Conservation (phyloP, 1,140 invertebrate species). For the Calosoma granatense region DNA sequence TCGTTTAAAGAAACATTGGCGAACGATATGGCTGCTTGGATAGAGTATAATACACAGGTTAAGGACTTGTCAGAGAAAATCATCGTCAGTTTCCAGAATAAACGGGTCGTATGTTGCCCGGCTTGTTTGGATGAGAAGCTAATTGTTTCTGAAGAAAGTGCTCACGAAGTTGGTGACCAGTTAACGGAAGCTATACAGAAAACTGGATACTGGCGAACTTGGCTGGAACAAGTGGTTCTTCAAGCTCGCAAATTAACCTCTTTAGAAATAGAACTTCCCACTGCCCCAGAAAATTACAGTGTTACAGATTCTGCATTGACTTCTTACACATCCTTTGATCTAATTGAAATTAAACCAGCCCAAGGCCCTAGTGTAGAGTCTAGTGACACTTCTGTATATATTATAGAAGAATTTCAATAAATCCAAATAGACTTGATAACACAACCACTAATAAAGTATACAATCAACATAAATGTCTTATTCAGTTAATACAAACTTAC, state of each 20-base stretch:
- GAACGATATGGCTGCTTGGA: conserved; percentile 23
- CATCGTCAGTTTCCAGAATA: conserved; percentile 22
- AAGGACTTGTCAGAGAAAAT: conserved; percentile 23
- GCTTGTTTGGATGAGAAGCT: conserved; percentile 26
- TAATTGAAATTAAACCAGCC: conserved; percentile 10
- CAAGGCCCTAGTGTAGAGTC: conserved; percentile 5
- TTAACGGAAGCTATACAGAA: conserved; percentile 25
- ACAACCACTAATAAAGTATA: too few species aligned
- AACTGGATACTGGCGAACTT: conserved; percentile 25
- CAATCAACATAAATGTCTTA: too few species aligned
- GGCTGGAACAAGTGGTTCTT: conserved; percentile 24
- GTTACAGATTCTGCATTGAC: neutral
- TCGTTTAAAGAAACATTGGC: conserved; percentile 22
- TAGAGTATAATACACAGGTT: conserved; percentile 26
- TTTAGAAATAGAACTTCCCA: neutral
- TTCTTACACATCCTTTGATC: conserved; percentile 4
- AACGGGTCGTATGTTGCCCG: conserved; percentile 24
- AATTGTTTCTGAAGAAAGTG: conserved; percentile 25
- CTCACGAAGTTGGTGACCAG: conserved; percentile 23
- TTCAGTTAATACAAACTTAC: too few species aligned
- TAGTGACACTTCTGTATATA: conserved; percentile 18
- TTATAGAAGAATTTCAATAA: conserved; percentile 20
- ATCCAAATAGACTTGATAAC: too few species aligned
- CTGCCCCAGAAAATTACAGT: neutral
- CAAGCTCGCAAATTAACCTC: conserved; percentile 15